These are phyloP conservation scores for Potamarius usumacintae DNA, from an alignment of 2,113 vertebrate genomes.

Conservation along the genomic window DNA sequence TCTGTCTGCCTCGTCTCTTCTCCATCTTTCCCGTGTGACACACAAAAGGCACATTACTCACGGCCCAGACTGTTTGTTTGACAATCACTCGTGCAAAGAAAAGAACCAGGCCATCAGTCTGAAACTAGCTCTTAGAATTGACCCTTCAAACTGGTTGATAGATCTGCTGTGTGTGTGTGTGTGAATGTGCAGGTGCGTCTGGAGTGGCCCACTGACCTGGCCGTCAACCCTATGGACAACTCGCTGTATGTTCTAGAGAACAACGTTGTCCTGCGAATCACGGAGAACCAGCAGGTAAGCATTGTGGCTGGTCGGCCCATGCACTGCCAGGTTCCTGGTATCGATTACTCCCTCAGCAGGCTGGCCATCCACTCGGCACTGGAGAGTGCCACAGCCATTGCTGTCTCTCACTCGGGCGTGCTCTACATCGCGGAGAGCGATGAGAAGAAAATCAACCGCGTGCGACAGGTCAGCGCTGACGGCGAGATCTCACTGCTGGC, in stretches of 20 bases:
- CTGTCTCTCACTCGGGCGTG: conserved; percentile 84
- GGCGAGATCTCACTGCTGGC: conserved; percentile 89
- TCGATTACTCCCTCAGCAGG: conserved; percentile 89
- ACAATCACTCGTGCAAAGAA: not conserved
- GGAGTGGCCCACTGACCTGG: conserved; percentile 90
- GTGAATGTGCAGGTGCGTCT: conserved; percentile 78
- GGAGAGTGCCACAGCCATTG: conserved; percentile 86
- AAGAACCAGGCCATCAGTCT: not conserved
- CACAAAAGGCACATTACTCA: conserved; percentile 9
- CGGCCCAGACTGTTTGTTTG: conserved; percentile 17
- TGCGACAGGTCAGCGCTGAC: conserved; percentile 85
- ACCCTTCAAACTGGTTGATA: not conserved
- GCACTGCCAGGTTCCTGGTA: conserved; percentile 90
- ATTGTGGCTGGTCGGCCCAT: conserved; percentile 88
- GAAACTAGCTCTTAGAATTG: not conserved
- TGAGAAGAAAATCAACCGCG: conserved; percentile 89
- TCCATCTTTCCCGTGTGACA: not conserved
- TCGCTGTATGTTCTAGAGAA: conserved; percentile 89
- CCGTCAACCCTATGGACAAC: conserved; percentile 89
- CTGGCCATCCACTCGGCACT: conserved; percentile 88
- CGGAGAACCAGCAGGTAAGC: conserved; percentile 89
- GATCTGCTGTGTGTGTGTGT: conserved; percentile 5
- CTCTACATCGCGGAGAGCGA: conserved; percentile 90
- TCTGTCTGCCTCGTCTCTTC: not conserved
- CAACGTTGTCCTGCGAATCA: conserved; percentile 87